Evolutionary conservation across 2,113 vertebrate genomes (phyloP).

Genomic region (Hymenochirus boettgeri): DNA sequence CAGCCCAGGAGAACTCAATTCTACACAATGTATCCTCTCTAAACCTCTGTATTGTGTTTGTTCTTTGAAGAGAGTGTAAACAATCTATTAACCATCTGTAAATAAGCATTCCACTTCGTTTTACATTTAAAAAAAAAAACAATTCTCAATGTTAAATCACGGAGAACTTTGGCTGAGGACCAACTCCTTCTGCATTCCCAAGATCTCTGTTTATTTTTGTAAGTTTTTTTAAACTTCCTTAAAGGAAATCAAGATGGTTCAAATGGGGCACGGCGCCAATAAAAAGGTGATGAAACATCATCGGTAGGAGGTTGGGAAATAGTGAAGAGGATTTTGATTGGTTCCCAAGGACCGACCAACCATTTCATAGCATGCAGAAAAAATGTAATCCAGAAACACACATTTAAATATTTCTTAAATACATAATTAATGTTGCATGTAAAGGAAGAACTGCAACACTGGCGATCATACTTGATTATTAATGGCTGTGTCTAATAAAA

Average conservation of each 20-base stretch:
- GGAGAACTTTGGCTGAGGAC: background rate
- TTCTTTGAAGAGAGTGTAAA: background rate
- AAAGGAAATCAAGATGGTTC: background rate
- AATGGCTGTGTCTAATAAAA: slow-evolving; percentile 78
- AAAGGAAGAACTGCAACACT: slow-evolving; percentile 67
- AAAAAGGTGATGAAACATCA: background rate
- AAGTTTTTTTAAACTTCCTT: background rate
- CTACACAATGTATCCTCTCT: too few species aligned
- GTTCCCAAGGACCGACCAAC: too few species aligned
- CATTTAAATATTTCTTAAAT: slow-evolving; percentile 73
- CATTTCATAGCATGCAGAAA: background rate
- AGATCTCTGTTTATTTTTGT: slow-evolving; percentile 1
- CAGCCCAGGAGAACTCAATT: too few species aligned
- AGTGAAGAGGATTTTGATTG: background rate
- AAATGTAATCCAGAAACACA: background rate
- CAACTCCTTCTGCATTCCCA: background rate
- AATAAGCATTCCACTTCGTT: background rate
- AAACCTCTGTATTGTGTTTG: background rate
- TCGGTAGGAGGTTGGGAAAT: background rate
- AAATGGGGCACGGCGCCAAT: background rate
- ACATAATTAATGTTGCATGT: slow-evolving; percentile 70
- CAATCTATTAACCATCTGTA: background rate
- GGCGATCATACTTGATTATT: slow-evolving; percentile 75
- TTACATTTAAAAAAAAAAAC: too few species aligned
- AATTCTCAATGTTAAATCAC: background rate